Percentiles rank a stretch among this genome's conserved stretches.
Evolutionary conservation across 2,113 vertebrate species (phyloP).

Genomic region (Catagonus wagneri): DNA sequence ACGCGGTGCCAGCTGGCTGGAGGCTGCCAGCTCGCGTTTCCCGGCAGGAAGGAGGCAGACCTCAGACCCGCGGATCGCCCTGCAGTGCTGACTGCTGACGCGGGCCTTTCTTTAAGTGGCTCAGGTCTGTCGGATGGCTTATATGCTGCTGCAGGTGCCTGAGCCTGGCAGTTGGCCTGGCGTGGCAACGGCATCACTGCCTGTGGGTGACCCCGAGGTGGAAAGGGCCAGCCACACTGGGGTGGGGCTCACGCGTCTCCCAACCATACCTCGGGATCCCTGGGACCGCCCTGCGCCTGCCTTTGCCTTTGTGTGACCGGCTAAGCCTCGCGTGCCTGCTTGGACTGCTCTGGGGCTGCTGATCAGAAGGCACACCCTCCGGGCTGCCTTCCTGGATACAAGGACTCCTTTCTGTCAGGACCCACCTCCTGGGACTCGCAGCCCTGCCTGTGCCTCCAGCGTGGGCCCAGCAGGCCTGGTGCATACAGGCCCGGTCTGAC

Average conservation of each 20-base stretch:
- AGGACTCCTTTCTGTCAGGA: not conserved
- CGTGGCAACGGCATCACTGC: accelerated
- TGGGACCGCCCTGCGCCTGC: accelerated
- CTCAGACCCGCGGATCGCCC: not conserved
- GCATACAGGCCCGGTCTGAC: no score
- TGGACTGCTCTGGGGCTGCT: not conserved
- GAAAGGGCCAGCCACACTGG: accelerated
- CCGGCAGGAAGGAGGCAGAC: not conserved
- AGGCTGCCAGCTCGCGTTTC: accelerated
- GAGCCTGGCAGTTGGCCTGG: not conserved
- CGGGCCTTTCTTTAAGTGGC: not conserved
- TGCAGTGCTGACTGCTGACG: accelerated
- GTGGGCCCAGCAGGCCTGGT: not conserved
- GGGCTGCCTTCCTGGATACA: not conserved
- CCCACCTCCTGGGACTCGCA: not conserved
- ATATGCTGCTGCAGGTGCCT: accelerated
- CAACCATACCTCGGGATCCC: not conserved
- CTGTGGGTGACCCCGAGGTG: accelerated
- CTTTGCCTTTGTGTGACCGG: not conserved
- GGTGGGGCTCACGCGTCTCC: accelerated
- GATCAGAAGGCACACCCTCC: not conserved
- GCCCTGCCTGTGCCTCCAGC: not conserved
- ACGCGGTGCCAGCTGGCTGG: accelerated
- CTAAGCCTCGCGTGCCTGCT: accelerated
- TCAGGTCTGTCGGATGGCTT: accelerated